Evolutionary conservation across 1,140 invertebrate genomes (phyloP), one percentile per base, ranked within the genome.

Genomic region (Tetramorium parvispinum): DNA sequence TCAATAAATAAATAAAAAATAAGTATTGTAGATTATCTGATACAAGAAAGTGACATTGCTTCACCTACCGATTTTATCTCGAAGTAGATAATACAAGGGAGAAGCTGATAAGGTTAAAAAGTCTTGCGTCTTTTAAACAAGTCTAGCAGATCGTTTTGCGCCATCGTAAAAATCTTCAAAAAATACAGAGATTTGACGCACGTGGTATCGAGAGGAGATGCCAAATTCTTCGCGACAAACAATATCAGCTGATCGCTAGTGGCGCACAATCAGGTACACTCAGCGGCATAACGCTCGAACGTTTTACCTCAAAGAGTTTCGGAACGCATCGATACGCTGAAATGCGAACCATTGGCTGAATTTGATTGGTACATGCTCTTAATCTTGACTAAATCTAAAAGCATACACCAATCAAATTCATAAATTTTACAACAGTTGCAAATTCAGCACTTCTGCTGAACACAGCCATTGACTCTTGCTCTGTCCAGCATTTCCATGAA

Each of bases 181-280:
- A 66, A 18, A 3, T 66, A 51, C 4, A 40, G n/a, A 24, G 0
- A 53, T 40, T 61, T 77, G 4, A 46, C 32, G 11, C 40, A 63
- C 59, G 3, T 46, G 32, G 5, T n/a, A 57, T 40, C 21, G 16
- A 40, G 16, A 7, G 16, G 1, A 37, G 43, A 40, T 37, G 3
- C 49, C 43, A 49, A 51, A 73, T 53, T 53, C 5, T 51, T 27
- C 13, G 5, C 3, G 24, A 7, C 24, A 27, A 70, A 24, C 16
- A 65, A 66, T 66, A 43, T 68, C 65, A 68, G 65, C n/a, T 68
- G 24, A 63, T 63, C 11, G 27, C 27, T 18, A 16, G 7, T 63
- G 59, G 27, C 57, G 24, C 57, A 27, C n/a, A 53, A 13, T 18
- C 3, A 4, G 7, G 40, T 43, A 43, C 40, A 43, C 40, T 43